Conservation (phyloP, 2,797 vertebrate genomes). For the Acestrorhynchus altus region DNA sequence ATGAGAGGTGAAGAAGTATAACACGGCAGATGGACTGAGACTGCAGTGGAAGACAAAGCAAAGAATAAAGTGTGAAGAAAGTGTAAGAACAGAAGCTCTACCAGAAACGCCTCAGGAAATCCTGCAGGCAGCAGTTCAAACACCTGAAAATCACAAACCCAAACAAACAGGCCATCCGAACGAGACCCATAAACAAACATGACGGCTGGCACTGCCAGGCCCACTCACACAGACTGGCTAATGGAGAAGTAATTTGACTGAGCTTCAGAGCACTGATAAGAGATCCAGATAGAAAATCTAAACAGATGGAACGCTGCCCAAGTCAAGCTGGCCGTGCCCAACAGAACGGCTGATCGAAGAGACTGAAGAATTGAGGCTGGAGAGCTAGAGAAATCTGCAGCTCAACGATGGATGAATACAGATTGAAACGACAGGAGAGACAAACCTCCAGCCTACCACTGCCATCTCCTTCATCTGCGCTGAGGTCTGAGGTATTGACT, state of each 20-base stretch:
- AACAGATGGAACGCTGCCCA: conserved; percentile 1
- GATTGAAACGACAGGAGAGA: conserved; percentile 10
- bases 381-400: conserved; percentile 1
- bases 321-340: not conserved
- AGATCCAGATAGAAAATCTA: not conserved
- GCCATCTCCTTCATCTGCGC: not conserved
- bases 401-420: conserved; percentile 16
- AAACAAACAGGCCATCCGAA: conserved; percentile 12
- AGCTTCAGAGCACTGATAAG: conserved; percentile 4
- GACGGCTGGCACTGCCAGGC: conserved; percentile 19
- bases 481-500: conserved; percentile 14
- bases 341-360: conserved; percentile 12
- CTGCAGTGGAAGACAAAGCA: not conserved
- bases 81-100: not conserved
- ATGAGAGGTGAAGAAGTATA: not conserved
- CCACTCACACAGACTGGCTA: conserved; percentile 34
- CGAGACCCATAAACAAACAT: conserved; percentile 4
- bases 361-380: not conserved
- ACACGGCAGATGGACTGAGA: not conserved
- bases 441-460: not conserved
- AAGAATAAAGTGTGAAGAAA: not conserved
- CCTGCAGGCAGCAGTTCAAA: conserved; percentile 14
- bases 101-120: not conserved
- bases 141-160: conserved; percentile 20
- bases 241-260: conserved; percentile 13